phyloP scores from a whole-genome alignment of 2,797 vertebrate species.

The Staurois parvus region DNA sequence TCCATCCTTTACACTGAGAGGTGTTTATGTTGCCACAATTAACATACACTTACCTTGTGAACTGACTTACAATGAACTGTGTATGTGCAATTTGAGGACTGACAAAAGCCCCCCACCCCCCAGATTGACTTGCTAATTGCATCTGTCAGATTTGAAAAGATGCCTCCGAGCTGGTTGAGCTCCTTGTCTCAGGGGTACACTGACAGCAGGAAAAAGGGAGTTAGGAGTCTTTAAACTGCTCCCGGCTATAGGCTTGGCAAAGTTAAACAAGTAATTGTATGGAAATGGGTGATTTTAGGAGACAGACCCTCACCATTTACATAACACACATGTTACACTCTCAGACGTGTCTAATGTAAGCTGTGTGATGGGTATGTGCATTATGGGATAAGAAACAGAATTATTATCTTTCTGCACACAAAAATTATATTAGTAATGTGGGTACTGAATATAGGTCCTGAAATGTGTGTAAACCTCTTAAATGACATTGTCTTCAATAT shows the following conservation, averaged over 20 bases:
- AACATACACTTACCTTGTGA: slow-evolving; percentile 57
- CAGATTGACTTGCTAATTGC: slow-evolving; percentile 61
- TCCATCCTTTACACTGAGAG: slow-evolving; percentile 44
- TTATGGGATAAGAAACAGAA: neutral
- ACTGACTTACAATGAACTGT: slow-evolving; percentile 43
- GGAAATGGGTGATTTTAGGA: slow-evolving; percentile 52
- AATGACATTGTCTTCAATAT: no score
- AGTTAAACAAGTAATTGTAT: slow-evolving; percentile 59
- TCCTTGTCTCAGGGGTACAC: slow-evolving; percentile 43
- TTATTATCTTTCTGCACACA: neutral
- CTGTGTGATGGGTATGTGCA: neutral
- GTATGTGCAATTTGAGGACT: slow-evolving; percentile 38
- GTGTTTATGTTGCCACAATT: slow-evolving; percentile 58
- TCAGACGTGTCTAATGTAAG: neutral
- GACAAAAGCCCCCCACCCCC: slow-evolving; percentile 29
- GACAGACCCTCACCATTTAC: slow-evolving; percentile 40
- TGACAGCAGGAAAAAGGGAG: slow-evolving; percentile 49
- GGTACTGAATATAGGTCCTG: neutral
- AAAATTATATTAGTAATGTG: neutral
- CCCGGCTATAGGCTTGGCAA: slow-evolving; percentile 41
- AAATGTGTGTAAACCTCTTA: neutral
- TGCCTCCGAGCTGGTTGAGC: slow-evolving; percentile 58
- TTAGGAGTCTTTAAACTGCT: slow-evolving; percentile 42
- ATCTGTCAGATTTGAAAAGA: slow-evolving; percentile 61
- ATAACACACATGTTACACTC: slow-evolving; percentile 25